Base-by-base conservation (phyloP, 2,113 vertebrate species). In the Tachycineta bicolor region DNA sequence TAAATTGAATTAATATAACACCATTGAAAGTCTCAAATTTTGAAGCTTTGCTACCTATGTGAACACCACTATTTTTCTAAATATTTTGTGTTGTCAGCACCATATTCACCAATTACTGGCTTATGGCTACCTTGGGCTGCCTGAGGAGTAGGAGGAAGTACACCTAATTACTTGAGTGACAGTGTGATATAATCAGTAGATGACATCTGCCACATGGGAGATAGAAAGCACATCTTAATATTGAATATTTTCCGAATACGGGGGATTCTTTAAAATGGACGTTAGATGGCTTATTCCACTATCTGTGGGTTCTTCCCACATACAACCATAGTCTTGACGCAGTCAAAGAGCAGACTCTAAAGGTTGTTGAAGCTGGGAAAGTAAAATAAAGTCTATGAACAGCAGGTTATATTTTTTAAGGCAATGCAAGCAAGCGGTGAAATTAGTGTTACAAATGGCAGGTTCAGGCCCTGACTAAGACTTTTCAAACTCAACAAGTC, bases 1-100 rank as follows among this genome's bases (percentile, higher is more conserved):
- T 78, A 86, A 95, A 90, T 11, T 87, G 68, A 96, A 31, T 55
- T 90, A 80, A 93, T 89, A 73, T 17, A 83, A 91, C 59, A 53
- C 56, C n/a, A 41, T 12, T 89, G 68, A 88, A 96, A 93, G 74
- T 55, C 43, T 76, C 89, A 46, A 78, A 81, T 95, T 91, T 93
- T 71, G 14, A 93, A 93, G 87, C 24, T 90, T 95, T 89, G n/a
- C 52, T 20, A n/a, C 74, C 71, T 97, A 59, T 69, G 34, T 91
- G 89, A 96, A 53, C 49, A 71, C 44, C 24, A 52, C 33, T 77
- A 62, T 92, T 52, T 70, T 87, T 60, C 37, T 60, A 53, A 96
- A 47, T 55, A 89, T 49, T 87, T 95, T 93, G 82, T 25, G 39
- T 43, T 65, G n/a, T 34, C 62, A 83, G 63, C 58, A 78, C 4